Evolutionary conservation across 2,888 invertebrate genomes (phyloP), one percentile per base, ranked within the genome.

Genomic region (Acholoe squamosa): DNA sequence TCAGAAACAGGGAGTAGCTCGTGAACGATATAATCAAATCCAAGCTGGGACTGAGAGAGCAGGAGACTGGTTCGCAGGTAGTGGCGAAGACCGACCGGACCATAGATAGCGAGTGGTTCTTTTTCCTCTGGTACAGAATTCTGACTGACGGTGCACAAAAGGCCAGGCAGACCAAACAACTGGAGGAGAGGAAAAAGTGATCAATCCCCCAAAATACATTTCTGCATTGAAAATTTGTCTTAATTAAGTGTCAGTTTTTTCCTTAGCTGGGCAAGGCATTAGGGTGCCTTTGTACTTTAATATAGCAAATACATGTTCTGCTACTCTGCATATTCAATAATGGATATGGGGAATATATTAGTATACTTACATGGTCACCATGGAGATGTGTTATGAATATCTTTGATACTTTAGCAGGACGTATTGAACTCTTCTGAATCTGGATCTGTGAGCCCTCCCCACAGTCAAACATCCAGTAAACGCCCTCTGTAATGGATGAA

Each of bases 381-480:
- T 96, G 96, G 22, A 96, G 94, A 94, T 96, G 96, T 31, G 96
- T 95, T 54, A 96, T 96, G 92, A 96, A 96, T 71, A 96, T 95
- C 92, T 95, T 95, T 88, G 93, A 94, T 52, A 96, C 94, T 91
- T 94, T 95, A 34, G 95, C 95, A n/a, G 95, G 93, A 91, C 94
- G 94, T 1, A 94, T 91, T 0, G 89, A 89, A 91, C 95, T 95
- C 90, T 94, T 95, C 94, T 96, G 95, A 54, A 96, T 91, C 92
- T 96, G 96, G 54, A 95, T 94, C 93, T 96, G 96, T 14, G 96
- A 95, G 22, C 96, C 96, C 93, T 96, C 96, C 52, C 96, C 96
- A 94, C 96, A 96, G 91, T 96, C 96, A 95, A 96, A 96, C 91
- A 96, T 92, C 96, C 96, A 96, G 12, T 95, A 93, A 56, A 93